A percentile compares a stretch with the other conserved stretches of the same genome.
These are phyloP conservation scores for Hippocampus abdominalis DNA, from an alignment of 2,113 vertebrate species.

Conservation along the genomic window DNA sequence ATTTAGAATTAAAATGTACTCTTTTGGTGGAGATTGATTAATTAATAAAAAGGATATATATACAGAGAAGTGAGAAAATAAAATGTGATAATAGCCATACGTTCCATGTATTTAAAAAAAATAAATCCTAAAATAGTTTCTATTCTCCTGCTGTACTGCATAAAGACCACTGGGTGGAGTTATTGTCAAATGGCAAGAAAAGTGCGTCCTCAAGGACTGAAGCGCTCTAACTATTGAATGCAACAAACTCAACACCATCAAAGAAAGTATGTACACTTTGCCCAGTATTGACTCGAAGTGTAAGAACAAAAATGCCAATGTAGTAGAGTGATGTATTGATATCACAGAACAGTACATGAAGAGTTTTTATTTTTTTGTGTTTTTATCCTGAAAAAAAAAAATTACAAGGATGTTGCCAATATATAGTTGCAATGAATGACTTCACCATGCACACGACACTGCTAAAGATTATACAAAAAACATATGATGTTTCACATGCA, in stretches of 20 bases:
- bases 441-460: neutral
- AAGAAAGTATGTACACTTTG: neutral
- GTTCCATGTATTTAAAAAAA: too few relatives aligned
- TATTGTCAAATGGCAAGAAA: conserved; percentile 13
- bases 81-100: neutral
- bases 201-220: neutral
- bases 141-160: too few relatives aligned
- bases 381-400: neutral
- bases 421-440: neutral
- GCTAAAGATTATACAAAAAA: neutral
- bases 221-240: too few relatives aligned
- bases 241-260: neutral
- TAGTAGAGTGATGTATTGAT: too few relatives aligned
- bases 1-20: too few relatives aligned
- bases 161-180: conserved; percentile 39
- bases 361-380: neutral
- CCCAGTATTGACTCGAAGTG: neutral
- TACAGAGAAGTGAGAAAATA: neutral
- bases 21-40: neutral
- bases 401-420: neutral
- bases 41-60: neutral
- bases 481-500: conserved; percentile 19
- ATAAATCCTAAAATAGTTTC: neutral
- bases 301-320: too few relatives aligned
- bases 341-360: neutral